Evolutionary conservation across 2,797 vertebrate genomes (phyloP).

Genomic region (Semotilus atromaculatus): DNA sequence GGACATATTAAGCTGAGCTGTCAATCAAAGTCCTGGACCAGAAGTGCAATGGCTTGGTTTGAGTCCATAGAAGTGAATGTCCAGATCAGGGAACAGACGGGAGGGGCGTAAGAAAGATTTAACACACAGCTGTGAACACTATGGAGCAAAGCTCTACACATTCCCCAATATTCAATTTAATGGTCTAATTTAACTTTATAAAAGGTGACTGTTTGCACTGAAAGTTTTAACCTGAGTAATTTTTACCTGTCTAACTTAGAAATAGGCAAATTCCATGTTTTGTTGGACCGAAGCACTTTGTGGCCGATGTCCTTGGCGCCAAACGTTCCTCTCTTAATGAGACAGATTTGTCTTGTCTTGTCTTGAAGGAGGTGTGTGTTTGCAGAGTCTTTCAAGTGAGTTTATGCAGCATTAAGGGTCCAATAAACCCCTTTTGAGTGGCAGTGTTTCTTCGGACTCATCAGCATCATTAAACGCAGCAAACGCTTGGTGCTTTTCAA

Average conservation of each 20-base stretch:
- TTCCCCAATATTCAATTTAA: not conserved
- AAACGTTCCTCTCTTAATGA: not conserved
- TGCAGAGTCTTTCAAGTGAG: conserved; percentile 43
- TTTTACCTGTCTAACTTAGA: too few relatives aligned
- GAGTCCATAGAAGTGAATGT: conserved; percentile 12
- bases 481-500: conserved; percentile 50
- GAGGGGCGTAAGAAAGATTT: conserved; percentile 10
- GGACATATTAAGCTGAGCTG: conserved; percentile 32
- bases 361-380: conserved; percentile 40
- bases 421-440: conserved; percentile 54
- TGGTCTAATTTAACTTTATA: not conserved
- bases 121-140: conserved; percentile 10
- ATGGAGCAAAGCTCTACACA: not conserved
- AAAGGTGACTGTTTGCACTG: not conserved
- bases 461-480: conserved; percentile 59
- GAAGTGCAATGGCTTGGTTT: conserved; percentile 33
- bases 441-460: conserved; percentile 42
- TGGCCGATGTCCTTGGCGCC: not conserved
- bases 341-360: conserved; percentile 16
- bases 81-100: not conserved
- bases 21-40: conserved; percentile 36
- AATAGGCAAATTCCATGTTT: too few relatives aligned
- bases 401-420: conserved; percentile 46
- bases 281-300: not conserved
- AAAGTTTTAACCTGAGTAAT: not conserved